A percentile compares a stretch with the other conserved stretches of the same genome.
Conservation (phyloP, 2,113 vertebrate species). For the Willisornis vidua region DNA sequence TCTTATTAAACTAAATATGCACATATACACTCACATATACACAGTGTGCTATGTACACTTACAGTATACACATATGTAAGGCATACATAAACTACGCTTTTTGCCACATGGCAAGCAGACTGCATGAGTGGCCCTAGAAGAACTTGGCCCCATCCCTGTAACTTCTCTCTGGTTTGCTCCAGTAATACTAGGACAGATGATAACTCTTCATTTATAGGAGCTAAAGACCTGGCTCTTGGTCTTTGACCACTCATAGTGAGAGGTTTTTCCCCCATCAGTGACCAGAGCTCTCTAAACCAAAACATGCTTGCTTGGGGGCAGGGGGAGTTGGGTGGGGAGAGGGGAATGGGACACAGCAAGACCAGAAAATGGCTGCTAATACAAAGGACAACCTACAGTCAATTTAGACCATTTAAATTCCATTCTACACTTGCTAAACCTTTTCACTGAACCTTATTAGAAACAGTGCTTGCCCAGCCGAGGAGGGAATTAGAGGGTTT, state of each 20-base stretch:
- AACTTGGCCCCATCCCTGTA: not conserved
- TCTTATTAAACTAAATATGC: not conserved
- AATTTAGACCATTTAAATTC: not conserved
- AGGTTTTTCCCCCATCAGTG: not conserved
- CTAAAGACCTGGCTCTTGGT: not conserved
- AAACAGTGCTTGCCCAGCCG: not conserved
- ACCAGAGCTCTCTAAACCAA: not conserved
- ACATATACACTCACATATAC: not conserved
- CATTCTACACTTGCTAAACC: constrained; percentile 13
- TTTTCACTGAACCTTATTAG: not conserved
- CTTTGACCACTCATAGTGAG: too few relatives aligned
- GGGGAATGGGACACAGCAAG: not conserved
- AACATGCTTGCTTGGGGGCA: not conserved
- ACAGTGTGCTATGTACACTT: not conserved
- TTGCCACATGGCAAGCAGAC: not conserved
- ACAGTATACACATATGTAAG: not conserved
- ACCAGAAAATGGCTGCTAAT: not conserved
- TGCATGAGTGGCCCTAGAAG: not conserved
- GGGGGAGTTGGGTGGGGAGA: not conserved
- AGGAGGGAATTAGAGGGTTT: not conserved
- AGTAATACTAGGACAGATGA: not conserved
- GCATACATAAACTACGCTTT: fast-evolving
- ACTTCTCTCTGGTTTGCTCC: not conserved
- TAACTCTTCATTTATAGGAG: not conserved
- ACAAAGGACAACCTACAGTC: not conserved